Base-by-base conservation (phyloP, 2,888 invertebrate species). In the Deilephila elpenor region DNA sequence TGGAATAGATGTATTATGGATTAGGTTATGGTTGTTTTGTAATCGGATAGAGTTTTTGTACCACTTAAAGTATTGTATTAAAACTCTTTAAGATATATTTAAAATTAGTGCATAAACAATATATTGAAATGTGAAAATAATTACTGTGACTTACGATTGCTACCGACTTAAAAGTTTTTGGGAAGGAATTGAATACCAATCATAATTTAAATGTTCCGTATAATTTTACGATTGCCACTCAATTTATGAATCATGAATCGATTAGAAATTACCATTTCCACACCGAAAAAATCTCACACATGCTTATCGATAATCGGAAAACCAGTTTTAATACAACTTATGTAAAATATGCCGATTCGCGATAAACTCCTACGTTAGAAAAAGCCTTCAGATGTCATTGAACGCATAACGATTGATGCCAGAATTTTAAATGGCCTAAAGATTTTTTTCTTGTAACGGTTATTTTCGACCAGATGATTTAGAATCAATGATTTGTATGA, bases 361-460 rank as follows among this genome's bases (percentile, higher is more conserved):
- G 83, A 84, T 84, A 84, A 80, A 83, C 77, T 75, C 71, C 76
- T 79, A 76, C 73, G 73, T 76, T 78, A 72, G 75, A 78, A 83
- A 83, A 83, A 83, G 82, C 77, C 77, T 85, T 85, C 85, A 82
- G 84, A 86, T 83, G 89, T 89, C 89, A 83, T 80, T 88, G 88
- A 84, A 86, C 89, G 84, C 75, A 82, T 87, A 86, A 88, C 82
- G 86, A 84, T 82, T 84, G 59, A 74, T 70, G 32, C 44, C 84
- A 79, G 85, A 86, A 86, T 85, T 84, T 77, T 74, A 83, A 82
- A 82, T 77, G 75, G 75, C 75, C 20, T 25, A 7, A 6, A 67
- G 20, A 64, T 67, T 44, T 51, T 67, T 51, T 34, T 29, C 7
- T 62, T 6, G 51, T 67, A 67, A 67, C 67, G 67, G 67, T 51